Base-by-base conservation (phyloP, 2,797 vertebrate genomes). In the Rhabdomys pumilio region DNA sequence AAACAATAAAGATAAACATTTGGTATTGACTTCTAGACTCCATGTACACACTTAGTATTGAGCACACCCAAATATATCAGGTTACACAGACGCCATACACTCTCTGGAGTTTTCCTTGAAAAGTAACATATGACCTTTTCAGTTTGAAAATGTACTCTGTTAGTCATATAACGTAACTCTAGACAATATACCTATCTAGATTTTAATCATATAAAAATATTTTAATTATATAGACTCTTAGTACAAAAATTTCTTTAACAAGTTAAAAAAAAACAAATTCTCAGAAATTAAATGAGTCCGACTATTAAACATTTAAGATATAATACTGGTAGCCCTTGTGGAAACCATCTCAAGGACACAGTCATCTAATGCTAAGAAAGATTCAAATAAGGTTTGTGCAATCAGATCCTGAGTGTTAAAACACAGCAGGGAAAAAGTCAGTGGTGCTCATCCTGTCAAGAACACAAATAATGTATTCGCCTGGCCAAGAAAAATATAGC, bases 401-500 rank as follows among this genome's bases (percentile, higher is more conserved):
- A 97, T 13, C 26, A 73, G 61, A 1, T 76, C 53, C 57, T 4
- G 67, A 19, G 55, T 79, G 79, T 90, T 94, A 81, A 59, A 77
- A 61, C 3, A 47, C 10, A 79, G 50, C 3, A 96, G 31, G 29
- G 10, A 38, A 20, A 76, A 92, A 87, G 29, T 24, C 2, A 87
- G 1, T 2, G 44, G 73, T 86, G 83, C 34, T 53, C 57, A 75
- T 38, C 19, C 69, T 90, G 93, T 90, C 76, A 87, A 88, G 87
- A 93, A 80, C 72, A 95, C 57, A 93, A 88, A 89, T 94, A 53
- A 59, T 38, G 22, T 26, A 44, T 11, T 87, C 4, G 20, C 80
- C n/a, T 73, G 92, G 94, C 96, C 97, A 96, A 89, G 98, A 92
- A 89, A 97, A 84, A 95, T 94, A 95, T 14, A 86, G 0, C n/a